Conservation (phyloP, 2,797 vertebrate genomes). For the Spheniscus humboldti region DNA sequence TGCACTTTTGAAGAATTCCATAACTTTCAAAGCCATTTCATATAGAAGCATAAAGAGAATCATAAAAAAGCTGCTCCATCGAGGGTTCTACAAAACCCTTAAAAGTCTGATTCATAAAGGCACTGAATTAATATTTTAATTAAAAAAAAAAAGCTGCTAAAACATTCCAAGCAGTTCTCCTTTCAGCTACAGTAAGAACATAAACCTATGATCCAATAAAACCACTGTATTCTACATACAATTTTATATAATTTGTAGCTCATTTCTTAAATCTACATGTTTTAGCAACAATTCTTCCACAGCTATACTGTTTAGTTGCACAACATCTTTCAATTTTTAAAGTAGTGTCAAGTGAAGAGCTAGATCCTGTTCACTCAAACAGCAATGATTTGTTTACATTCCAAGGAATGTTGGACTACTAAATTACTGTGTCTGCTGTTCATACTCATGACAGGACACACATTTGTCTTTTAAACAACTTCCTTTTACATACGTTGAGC, state of each 20-base stretch:
- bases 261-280: background rate
- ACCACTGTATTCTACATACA: background rate
- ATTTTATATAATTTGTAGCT: background rate
- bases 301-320: background rate
- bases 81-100: background rate
- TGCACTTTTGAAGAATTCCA: background rate
- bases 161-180: background rate
- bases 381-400: conserved; percentile 70
- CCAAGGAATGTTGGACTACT: conserved; percentile 63
- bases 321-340: conserved; percentile 32
- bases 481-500: conserved; percentile 69
- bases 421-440: conserved; percentile 67
- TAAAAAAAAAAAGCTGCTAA: background rate
- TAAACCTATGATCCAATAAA: background rate
- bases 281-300: background rate
- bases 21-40: background rate
- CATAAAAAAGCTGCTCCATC: background rate
- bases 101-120: background rate
- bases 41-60: background rate
- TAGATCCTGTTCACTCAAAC: conserved; percentile 44
- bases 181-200: background rate
- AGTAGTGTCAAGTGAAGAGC: conserved; percentile 52
- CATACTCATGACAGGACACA: conserved; percentile 69
- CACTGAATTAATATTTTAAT: background rate
- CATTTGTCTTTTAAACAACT: conserved; percentile 75